Evolutionary conservation across 2,797 vertebrate species (phyloP).

Genomic region (Oreochromis grahami): DNA sequence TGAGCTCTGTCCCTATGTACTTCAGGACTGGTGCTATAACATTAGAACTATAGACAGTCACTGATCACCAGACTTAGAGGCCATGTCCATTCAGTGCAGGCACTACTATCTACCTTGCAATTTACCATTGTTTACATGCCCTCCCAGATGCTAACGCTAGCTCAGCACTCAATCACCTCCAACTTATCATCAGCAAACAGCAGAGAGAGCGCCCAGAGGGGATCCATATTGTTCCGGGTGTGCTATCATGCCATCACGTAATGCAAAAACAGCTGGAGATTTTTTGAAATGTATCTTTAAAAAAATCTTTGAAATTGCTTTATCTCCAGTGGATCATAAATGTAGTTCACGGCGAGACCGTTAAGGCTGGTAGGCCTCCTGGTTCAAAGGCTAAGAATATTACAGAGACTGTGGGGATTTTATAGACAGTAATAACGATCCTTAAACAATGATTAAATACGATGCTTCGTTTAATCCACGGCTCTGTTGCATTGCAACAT

Average conservation of each 20-base stretch:
- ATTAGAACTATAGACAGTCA: neutral
- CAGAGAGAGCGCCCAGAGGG: neutral
- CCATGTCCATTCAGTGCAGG: neutral
- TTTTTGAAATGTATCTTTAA: neutral
- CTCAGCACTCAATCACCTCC: neutral
- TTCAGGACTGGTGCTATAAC: neutral
- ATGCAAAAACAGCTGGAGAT: neutral
- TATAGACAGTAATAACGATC: neutral
- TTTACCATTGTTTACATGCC: neutral
- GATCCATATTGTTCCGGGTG: neutral
- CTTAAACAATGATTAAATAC: neutral
- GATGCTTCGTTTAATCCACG: neutral
- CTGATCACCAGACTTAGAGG: neutral
- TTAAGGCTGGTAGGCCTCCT: neutral
- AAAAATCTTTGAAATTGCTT: neutral
- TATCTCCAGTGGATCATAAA: neutral
- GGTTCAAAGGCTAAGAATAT: neutral
- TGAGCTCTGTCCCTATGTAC: neutral
- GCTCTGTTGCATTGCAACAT: neutral
- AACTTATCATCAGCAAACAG: neutral
- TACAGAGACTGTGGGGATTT: neutral
- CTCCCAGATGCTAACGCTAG: neutral
- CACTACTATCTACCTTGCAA: neutral
- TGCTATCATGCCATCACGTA: neutral
- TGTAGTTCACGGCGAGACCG: accelerated